These are phyloP conservation scores for Myanophis thanlyinensis DNA, from an alignment of 2,113 vertebrate genomes.

Conservation along the genomic window DNA sequence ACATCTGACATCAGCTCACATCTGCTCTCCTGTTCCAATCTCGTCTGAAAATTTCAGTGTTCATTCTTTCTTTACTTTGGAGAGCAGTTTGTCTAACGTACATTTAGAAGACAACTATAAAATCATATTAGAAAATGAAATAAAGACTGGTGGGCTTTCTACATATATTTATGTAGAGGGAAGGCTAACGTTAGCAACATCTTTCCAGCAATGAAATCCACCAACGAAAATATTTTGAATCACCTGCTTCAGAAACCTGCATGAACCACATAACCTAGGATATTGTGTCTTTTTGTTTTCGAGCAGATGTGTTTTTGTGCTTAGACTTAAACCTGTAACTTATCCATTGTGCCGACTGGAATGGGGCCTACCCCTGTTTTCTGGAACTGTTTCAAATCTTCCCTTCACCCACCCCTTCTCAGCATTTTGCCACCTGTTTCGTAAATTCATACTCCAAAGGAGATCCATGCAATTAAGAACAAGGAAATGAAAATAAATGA, in stretches of 20 bases:
- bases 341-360: conserved; percentile 68
- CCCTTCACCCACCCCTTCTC: conserved; percentile 53
- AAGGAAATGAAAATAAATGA: conserved; percentile 82
- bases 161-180: neutral
- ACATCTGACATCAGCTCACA: no score
- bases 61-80: neutral
- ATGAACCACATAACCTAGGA: conserved; percentile 58
- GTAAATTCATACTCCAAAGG: conserved; percentile 72
- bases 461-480: conserved; percentile 74
- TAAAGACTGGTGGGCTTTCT: conserved; percentile 27
- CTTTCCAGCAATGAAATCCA: conserved; percentile 55
- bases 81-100: neutral
- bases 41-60: neutral
- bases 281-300: conserved; percentile 65
- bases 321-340: conserved; percentile 68
- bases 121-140: neutral
- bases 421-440: conserved; percentile 80
- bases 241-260: conserved; percentile 52
- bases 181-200: conserved; percentile 45
- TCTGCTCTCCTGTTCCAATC: neutral
- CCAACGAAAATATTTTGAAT: neutral
- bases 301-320: conserved; percentile 72
- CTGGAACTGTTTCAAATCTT: conserved; percentile 65
- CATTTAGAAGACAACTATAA: neutral
- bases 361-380: conserved; percentile 68